phyloP scores from a whole-genome alignment of 2,888 invertebrate species.

The Tetheella fluctuosa region DNA sequence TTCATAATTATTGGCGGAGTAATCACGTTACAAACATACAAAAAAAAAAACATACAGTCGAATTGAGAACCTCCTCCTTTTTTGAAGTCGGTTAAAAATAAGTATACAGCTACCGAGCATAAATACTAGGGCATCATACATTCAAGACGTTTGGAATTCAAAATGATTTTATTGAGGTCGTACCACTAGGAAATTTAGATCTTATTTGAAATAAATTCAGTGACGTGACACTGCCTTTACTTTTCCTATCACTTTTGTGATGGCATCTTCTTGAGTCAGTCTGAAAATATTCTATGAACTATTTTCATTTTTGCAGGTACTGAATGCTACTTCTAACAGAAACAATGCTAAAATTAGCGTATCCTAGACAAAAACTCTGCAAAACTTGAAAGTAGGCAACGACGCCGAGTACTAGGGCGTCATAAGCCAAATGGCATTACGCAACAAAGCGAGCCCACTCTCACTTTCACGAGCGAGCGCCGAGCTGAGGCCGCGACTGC shows the following conservation, averaged over 20 bases:
- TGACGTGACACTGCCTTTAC: not conserved
- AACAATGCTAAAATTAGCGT: not conserved
- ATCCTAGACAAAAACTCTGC: conserved; percentile 31
- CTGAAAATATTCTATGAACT: too few species aligned
- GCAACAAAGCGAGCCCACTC: conserved; percentile 70
- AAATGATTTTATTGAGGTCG: not conserved
- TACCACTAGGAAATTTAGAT: not conserved
- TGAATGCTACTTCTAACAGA: too few species aligned
- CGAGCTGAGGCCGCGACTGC: conserved; percentile 57
- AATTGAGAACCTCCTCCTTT: too few species aligned
- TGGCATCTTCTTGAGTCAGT: too few species aligned
- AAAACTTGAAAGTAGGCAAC: conserved; percentile 48
- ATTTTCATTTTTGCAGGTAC: too few species aligned
- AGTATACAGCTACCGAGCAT: not conserved
- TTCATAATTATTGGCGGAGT: too few species aligned
- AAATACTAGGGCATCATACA: not conserved
- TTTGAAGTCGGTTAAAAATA: too few species aligned
- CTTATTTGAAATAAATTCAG: conserved; percentile 1
- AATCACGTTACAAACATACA: too few species aligned
- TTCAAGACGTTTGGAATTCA: not conserved
- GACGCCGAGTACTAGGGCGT: conserved; percentile 61
- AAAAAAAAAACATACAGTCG: too few species aligned
- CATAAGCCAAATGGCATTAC: conserved; percentile 67
- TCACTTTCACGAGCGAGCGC: conserved; percentile 78
- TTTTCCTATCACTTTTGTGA: not conserved